phyloP scores from a whole-genome alignment of 2,113 vertebrate species.

The Spheniscus mendiculus region DNA sequence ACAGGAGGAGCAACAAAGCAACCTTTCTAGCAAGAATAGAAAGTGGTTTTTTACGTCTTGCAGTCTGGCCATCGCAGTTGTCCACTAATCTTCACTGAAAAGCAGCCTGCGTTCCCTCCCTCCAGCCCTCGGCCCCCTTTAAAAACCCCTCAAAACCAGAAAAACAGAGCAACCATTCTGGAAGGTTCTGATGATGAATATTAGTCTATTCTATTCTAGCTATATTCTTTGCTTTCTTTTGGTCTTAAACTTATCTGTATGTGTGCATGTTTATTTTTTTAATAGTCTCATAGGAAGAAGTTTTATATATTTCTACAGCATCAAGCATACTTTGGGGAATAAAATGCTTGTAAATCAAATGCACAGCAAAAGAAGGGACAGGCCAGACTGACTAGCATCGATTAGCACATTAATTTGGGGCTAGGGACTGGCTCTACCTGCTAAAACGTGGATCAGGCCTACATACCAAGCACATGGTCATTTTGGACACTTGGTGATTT shows the following conservation, averaged over 20 bases:
- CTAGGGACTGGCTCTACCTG: background rate
- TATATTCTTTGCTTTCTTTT: background rate
- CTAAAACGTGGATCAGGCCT: background rate
- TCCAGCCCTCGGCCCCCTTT: rapidly evolving
- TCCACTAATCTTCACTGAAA: background rate
- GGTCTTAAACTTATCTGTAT: background rate
- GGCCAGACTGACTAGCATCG: background rate
- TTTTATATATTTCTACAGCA: background rate
- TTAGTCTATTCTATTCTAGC: background rate
- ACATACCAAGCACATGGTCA: no score
- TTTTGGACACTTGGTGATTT: background rate
- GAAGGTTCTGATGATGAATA: background rate
- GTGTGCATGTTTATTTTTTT: background rate
- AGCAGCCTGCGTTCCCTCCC: background rate
- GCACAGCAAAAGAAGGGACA: background rate
- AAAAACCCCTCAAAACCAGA: background rate
- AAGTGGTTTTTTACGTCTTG: background rate
- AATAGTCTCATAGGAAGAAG: background rate
- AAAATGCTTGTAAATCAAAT: background rate
- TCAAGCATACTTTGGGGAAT: background rate
- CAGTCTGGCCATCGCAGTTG: background rate
- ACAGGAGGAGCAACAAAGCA: background rate
- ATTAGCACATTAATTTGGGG: background rate
- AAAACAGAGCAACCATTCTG: background rate
- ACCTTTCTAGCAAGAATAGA: background rate